Conservation (phyloP, 2,113 vertebrate species). For the Sciurus niger region DNA sequence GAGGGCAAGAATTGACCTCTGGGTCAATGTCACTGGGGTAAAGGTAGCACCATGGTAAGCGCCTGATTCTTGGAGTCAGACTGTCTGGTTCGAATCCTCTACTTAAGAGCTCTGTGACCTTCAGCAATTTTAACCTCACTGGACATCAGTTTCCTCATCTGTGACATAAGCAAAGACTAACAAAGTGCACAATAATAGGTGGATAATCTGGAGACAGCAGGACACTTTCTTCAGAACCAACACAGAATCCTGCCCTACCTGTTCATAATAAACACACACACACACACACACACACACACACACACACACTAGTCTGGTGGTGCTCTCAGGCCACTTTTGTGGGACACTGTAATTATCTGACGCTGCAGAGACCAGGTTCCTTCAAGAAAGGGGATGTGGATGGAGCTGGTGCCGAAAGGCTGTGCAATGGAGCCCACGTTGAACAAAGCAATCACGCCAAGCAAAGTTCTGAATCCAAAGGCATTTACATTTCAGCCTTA, state of each 20-base stretch:
- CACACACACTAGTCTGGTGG: not conserved
- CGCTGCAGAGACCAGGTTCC: not conserved
- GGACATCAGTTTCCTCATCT: slow-evolving; percentile 14
- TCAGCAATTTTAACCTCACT: not conserved
- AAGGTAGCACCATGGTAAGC: not conserved
- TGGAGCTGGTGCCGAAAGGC: not conserved
- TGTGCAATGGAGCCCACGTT: no score
- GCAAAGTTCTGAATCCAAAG: not conserved
- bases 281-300: not conserved
- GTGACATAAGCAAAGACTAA: not conserved
- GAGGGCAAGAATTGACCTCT: not conserved
- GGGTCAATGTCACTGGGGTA: not conserved
- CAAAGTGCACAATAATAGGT: not conserved
- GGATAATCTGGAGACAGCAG: not conserved
- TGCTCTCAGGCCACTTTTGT: not conserved
- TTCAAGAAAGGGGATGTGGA: not conserved
- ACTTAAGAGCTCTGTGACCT: not conserved
- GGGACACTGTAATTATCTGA: not conserved
- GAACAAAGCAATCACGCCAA: not conserved
- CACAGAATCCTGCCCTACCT: not conserved
- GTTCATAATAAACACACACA: not conserved
- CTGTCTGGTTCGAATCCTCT: not conserved
- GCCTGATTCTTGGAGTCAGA: not conserved
- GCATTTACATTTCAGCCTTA: not conserved
- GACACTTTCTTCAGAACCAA: not conserved